Percentiles rank a stretch among this genome's conserved stretches.
Evolutionary conservation across 2,113 vertebrate species (phyloP).

Genomic region (Candoia aspera): DNA sequence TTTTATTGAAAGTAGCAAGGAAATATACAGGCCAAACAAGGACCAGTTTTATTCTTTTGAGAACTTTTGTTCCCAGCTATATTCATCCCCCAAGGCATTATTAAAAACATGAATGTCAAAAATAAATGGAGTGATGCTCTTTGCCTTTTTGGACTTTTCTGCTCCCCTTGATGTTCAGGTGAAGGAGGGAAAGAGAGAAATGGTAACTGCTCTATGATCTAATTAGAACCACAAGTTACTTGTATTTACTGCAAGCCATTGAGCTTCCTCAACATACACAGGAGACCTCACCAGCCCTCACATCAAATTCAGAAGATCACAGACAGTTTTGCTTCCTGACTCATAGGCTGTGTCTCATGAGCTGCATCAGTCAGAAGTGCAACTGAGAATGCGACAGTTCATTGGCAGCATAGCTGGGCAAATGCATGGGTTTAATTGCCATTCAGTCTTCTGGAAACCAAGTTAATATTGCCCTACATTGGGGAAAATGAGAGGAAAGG

Average conservation of each 20-base stretch:
- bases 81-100: slow-evolving; percentile 7
- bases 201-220: slow-evolving; percentile 27
- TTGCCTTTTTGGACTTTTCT: slow-evolving; percentile 19
- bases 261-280: slow-evolving; percentile 27
- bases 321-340: slow-evolving; percentile 32
- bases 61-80: slow-evolving; percentile 15
- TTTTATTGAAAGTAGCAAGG: background rate
- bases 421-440: slow-evolving; percentile 31
- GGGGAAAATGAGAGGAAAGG: background rate
- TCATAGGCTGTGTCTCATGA: slow-evolving; percentile 34
- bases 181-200: slow-evolving; percentile 18
- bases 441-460: slow-evolving; percentile 23
- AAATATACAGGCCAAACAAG: background rate
- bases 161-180: slow-evolving; percentile 6
- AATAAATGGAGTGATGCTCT: slow-evolving; percentile 24
- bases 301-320: slow-evolving; percentile 40
- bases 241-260: slow-evolving; percentile 29
- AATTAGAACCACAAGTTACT: slow-evolving; percentile 32
- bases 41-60: background rate
- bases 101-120: slow-evolving; percentile 12
- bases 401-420: slow-evolving; percentile 33
- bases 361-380: slow-evolving; percentile 30
- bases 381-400: slow-evolving; percentile 36
- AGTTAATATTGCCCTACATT: slow-evolving; percentile 29
- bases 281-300: slow-evolving; percentile 18